A percentile compares a stretch with the other conserved stretches of the same genome.
Conservation (phyloP, 2,888 invertebrate genomes). For the Chaitophorus viminalis region DNA sequence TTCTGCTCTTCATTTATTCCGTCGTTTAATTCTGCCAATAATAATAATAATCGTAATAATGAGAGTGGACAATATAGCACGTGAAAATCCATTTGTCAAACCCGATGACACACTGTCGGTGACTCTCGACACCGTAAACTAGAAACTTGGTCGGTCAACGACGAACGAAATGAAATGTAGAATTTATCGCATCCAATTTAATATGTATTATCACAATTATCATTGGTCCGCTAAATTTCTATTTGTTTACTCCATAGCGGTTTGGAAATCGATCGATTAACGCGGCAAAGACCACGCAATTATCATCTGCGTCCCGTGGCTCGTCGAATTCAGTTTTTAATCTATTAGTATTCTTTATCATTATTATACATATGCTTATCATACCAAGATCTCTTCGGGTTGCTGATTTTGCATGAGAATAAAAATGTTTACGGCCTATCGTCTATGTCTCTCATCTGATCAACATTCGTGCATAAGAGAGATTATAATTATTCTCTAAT, state of each 20-base stretch:
- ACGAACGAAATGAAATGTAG: conserved; percentile 40
- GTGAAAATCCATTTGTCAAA: conserved; percentile 56
- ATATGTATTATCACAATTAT: neutral
- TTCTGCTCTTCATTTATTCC: conserved; percentile 33
- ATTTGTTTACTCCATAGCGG: conserved; percentile 1
- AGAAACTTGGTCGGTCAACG: conserved; percentile 29
- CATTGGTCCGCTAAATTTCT: neutral
- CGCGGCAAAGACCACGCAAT: neutral
- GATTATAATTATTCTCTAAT: too few species aligned
- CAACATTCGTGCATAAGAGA: too few species aligned
- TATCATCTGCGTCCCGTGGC: neutral
- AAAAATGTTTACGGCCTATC: too few species aligned
- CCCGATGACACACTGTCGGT: conserved; percentile 4
- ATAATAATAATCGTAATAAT: neutral
- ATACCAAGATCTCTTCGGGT: too few species aligned
- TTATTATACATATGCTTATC: too few species aligned
- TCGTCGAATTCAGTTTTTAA: too few species aligned
- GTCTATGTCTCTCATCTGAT: too few species aligned
- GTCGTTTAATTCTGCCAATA: neutral
- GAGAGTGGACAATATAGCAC: conserved; percentile 20
- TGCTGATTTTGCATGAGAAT: too few species aligned
- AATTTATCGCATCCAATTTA: neutral
- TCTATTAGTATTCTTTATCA: too few species aligned
- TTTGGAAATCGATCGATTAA: neutral
- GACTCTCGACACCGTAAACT: conserved; percentile 37